Evolutionary conservation across 2,113 vertebrate species (phyloP).

Genomic region (Eulacestoma nigropectus): DNA sequence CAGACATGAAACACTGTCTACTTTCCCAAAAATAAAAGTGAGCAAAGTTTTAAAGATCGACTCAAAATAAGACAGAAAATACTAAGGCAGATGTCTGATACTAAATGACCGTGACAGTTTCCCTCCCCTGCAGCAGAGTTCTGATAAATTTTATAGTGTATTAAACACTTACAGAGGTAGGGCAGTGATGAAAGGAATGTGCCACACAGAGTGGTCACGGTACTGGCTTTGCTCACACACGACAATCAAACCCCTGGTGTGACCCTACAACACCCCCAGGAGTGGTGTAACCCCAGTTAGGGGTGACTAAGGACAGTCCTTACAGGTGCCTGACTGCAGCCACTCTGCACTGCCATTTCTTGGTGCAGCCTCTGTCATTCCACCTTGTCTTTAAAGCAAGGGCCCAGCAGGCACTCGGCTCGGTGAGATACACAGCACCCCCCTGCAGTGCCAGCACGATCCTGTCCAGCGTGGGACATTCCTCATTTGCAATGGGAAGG

Average conservation of each 20-base stretch:
- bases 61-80: neutral
- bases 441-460: neutral
- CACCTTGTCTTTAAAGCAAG: neutral
- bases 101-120: neutral
- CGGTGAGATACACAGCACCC: accelerated
- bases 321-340: accelerated
- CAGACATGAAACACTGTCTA: neutral
- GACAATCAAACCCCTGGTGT: neutral
- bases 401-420: neutral
- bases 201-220: neutral
- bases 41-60: neutral
- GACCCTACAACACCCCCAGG: neutral
- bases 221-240: neutral
- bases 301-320: neutral
- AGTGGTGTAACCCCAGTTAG: accelerated
- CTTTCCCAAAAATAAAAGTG: neutral
- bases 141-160: neutral
- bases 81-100: neutral
- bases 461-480: neutral
- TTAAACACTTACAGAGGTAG: neutral
- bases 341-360: neutral
- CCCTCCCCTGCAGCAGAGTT: neutral
- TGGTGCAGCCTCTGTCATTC: neutral
- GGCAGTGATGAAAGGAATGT: neutral
- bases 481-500: neutral